Conservation (phyloP, 2,797 vertebrate genomes). For the Tarsius wallacei region DNA sequence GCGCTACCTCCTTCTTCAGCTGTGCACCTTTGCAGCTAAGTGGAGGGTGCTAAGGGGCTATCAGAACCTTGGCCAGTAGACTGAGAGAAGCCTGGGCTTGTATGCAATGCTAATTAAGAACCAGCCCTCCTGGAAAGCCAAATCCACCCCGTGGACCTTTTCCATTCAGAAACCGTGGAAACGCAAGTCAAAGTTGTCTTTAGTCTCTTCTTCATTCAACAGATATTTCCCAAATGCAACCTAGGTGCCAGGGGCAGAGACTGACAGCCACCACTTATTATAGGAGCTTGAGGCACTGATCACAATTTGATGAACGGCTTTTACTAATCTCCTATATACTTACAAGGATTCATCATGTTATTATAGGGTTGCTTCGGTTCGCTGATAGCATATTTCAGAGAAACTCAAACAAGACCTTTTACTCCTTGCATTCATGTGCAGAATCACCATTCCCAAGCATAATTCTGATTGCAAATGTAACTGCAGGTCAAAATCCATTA, state of each 20-base stretch:
- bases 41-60: background rate
- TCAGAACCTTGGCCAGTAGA: background rate
- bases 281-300: background rate
- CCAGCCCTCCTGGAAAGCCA: background rate
- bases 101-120: background rate
- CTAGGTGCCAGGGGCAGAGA: background rate
- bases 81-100: background rate
- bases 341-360: conserved; percentile 45
- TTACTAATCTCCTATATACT: conserved; percentile 47
- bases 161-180: background rate
- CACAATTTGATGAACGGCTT: conserved; percentile 2
- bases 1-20: background rate
- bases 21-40: background rate
- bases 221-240: background rate
- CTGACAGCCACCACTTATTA: background rate
- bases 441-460: conserved; percentile 28
- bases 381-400: conserved; percentile 49
- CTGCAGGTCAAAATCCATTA: conserved; percentile 49
- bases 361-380: background rate
- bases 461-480: conserved; percentile 37
- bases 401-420: conserved; percentile 34
- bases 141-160: background rate
- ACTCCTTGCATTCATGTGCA: background rate
- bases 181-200: background rate
- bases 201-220: conserved; percentile 41